Evolutionary conservation across 2,113 vertebrate genomes (phyloP).

Genomic region (Oriolus oriolus): DNA sequence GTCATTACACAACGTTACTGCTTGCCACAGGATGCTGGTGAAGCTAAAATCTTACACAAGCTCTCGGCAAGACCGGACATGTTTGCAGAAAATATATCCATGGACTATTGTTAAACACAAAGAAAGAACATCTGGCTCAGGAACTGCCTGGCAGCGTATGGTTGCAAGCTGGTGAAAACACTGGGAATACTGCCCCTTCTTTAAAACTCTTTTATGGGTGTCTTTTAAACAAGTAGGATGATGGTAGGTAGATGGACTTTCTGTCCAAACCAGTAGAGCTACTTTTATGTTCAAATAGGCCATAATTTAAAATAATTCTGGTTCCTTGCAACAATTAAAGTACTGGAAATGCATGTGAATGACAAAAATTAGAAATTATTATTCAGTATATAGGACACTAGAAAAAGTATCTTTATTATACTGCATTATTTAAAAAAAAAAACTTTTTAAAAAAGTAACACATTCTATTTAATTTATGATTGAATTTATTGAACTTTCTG

Average conservation of each 20-base stretch:
- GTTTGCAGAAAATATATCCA: neutral
- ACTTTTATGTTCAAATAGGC: neutral
- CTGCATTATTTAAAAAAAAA: neutral
- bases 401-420: neutral
- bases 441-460: neutral
- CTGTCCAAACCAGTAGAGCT: neutral
- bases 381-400: neutral
- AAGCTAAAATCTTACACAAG: neutral
- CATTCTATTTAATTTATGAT: neutral
- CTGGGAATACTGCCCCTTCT: neutral
- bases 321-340: neutral
- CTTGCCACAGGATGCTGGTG: neutral
- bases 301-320: neutral
- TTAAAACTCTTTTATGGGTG: neutral
- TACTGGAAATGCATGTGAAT: neutral
- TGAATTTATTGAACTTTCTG: neutral
- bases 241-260: neutral
- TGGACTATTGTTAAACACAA: neutral
- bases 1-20: fast-evolving
- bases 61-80: neutral
- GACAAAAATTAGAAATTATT: neutral
- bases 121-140: neutral
- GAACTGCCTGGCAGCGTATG: neutral
- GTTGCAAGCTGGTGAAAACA: neutral
- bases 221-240: neutral